Percentiles rank a stretch among this genome's conserved stretches.
These are phyloP conservation scores for Leptopilina drosophilae DNA, from an alignment of 2,888 invertebrate species.

Conservation along the genomic window DNA sequence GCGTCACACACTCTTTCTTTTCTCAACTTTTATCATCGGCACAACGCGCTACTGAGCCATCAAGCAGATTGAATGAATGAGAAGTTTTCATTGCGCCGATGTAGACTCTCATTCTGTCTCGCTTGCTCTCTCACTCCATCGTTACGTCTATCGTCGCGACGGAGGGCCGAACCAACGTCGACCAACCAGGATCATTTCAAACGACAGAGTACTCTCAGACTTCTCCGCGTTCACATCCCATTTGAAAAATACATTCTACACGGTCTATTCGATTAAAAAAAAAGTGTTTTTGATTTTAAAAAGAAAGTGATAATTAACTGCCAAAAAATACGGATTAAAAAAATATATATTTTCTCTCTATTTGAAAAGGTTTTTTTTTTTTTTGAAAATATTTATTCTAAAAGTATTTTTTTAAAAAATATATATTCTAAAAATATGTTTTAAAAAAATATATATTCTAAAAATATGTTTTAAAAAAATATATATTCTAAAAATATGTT, in stretches of 20 bases:
- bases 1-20: conserved; percentile 6
- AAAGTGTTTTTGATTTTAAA: no score
- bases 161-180: conserved; percentile 17
- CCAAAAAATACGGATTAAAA: no score
- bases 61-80: conserved; percentile 42
- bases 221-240: conserved; percentile 35
- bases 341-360: no score
- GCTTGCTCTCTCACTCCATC: conserved; percentile 13
- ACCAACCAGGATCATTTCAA: conserved; percentile 29
- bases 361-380: no score
- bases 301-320: no score
- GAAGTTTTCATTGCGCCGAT: conserved; percentile 43
- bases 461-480: no score
- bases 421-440: no score
- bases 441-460: no score
- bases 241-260: background rate
- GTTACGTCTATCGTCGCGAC: conserved; percentile 23
- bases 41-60: conserved; percentile 7
- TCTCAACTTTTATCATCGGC: conserved; percentile 12
- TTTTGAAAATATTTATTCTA: no score
- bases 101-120: background rate
- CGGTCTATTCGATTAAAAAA: no score
- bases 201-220: conserved; percentile 40
- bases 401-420: no score
- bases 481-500: no score